Evolutionary conservation across 1,140 invertebrate genomes (phyloP), one percentile per base, ranked within the genome.

Genomic region (Pachyrhynchus sulphureomaculatus): DNA sequence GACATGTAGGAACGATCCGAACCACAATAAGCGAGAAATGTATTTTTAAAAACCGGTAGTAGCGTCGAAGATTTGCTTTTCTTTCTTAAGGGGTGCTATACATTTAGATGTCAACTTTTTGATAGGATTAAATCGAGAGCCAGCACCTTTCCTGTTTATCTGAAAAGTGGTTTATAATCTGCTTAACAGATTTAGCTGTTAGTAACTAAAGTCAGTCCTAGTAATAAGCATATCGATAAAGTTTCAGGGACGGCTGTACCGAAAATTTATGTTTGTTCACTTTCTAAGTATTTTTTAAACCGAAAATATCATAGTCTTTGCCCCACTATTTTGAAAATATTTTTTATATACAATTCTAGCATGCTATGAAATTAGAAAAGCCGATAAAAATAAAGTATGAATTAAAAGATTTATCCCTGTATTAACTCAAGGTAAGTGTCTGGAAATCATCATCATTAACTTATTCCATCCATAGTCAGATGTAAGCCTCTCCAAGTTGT

Each of bases 31-130:
- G 53, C 45, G 41, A 56, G 53, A 56, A 56, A 56, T 54, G 26
- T 29, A 56, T 33, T 56, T 45, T 56, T 56, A 44, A 56, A 45
- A 56, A 56, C 53, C 53, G 53, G 53, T 56, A 56, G 53, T 56
- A 17, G 41, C 17, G 41, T 20, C 21, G 29, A 45, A 33, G 53
- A 36, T 44, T 42, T 42, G 13, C 23, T 8, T n/a, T 21, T 21
- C 36, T 45, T 56, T 33, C 53, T 56, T 45, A 45, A 56, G 53
- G 53, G 53, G 53, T 56, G 41, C 51, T 41, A 54, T 32, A 45
- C 39, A 56, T 56, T 45, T 44, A 45, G 39, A 56, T 41, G 53
- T 56, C 53, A 56, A 41, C 18, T 56, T 36, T 51, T 51, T 56
- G 41, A 56, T 56, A 45, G 53, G 53, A 56, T 56, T 56, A 56